Conservation (phyloP, 2,113 vertebrate species). For the Burhinus oedicnemus region DNA sequence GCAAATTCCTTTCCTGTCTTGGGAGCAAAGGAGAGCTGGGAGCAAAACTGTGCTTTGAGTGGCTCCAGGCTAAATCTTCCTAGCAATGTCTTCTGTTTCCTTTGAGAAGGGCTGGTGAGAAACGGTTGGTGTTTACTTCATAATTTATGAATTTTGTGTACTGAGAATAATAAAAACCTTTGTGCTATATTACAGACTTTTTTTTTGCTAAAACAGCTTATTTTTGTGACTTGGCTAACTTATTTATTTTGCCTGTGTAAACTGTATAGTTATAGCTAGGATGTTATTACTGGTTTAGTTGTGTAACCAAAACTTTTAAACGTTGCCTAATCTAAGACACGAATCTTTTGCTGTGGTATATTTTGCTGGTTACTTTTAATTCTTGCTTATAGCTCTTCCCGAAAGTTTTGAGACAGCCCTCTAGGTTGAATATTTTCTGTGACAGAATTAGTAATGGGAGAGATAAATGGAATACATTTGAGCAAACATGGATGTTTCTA, state of each 20-base stretch:
- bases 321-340: background rate
- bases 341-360: background rate
- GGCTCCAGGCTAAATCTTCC: background rate
- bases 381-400: background rate
- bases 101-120: background rate
- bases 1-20: background rate
- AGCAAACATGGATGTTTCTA: background rate
- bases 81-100: background rate
- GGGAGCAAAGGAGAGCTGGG: background rate
- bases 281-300: background rate
- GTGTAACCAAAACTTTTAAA: background rate
- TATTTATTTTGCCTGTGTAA: background rate
- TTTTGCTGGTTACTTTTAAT: background rate
- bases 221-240: background rate
- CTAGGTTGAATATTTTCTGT: background rate
- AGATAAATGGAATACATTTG: background rate
- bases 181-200: background rate
- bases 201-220: background rate
- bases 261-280: background rate
- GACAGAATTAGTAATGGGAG: background rate
- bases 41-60: background rate
- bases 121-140: background rate
- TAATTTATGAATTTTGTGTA: background rate
- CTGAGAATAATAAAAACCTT: background rate
- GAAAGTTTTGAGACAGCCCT: background rate